These are phyloP conservation scores for Colossoma macropomum DNA, from an alignment of 2,113 vertebrate species.

Conservation along the genomic window DNA sequence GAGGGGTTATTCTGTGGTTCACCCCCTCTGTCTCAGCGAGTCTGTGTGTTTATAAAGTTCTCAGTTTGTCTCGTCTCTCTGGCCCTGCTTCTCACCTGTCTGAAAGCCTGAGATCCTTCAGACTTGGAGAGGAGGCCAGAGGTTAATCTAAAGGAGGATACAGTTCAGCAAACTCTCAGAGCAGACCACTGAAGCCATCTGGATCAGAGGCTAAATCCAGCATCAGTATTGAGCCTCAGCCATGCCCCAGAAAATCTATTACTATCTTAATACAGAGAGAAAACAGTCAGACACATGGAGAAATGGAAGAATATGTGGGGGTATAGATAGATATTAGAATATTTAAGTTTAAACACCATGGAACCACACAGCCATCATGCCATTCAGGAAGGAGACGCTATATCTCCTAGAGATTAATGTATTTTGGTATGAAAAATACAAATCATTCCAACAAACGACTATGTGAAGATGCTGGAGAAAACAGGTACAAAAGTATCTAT, in stretches of 20 bases:
- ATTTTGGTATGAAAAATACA: no score
- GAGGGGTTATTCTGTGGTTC: not conserved
- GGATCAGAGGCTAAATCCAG: constrained; percentile 54
- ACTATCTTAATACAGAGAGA: constrained; percentile 33
- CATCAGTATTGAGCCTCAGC: constrained; percentile 53
- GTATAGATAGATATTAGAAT: not conserved
- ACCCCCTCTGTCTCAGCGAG: constrained; percentile 7
- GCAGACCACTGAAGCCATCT: constrained; percentile 49
- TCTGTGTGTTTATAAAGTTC: constrained; percentile 49
- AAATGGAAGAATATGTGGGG: not conserved
- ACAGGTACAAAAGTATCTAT: no score
- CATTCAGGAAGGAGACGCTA: no score
- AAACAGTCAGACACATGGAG: constrained; percentile 26
- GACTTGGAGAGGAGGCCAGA: constrained; percentile 61
- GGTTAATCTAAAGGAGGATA: constrained; percentile 71
- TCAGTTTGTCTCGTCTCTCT: constrained; percentile 26
- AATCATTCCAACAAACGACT: no score
- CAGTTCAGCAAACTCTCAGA: constrained; percentile 70
- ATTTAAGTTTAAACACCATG: no score
- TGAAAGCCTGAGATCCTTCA: constrained; percentile 60
- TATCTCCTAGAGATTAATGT: no score
- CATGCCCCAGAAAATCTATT: constrained; percentile 59
- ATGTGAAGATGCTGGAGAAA: no score
- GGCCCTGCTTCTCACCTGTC: constrained; percentile 45
- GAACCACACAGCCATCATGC: no score